Base-by-base conservation (phyloP, 2,888 invertebrate species). In the Thereva unica region DNA sequence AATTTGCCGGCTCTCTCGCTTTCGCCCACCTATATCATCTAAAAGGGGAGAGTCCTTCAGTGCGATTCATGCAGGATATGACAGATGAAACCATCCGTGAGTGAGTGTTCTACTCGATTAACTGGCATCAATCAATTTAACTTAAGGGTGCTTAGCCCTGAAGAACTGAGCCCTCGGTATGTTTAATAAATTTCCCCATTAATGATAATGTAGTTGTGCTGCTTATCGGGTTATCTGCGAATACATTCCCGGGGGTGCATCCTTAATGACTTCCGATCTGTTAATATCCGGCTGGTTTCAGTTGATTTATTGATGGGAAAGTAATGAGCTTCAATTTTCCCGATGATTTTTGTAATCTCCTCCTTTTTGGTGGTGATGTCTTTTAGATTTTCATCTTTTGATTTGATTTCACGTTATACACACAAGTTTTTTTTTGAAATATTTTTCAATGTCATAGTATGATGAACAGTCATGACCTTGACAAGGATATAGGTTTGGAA, bases 121-220 rank as follows among this genome's bases (percentile, higher is more conserved):
- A 50, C n/a, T 61, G 34, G 35, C 34, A 61, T 61, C 50, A 61
- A 59, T 59, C 59, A 59, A 37, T 7, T 50, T 7, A 50, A 40
- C n/a, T 40, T n/a, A 50, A 61, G 41, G 50, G 49, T 50, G 23
- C 41, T 61, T 41, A 55, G 40, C 55, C 41, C 41, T 55, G 23
- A 41, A 41, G 41, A 55, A 40, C 55, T 41, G 50, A 50, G 59
- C 49, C 23, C 35, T 37, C 23, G 49, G 42, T 49, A 61, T 47
- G 41, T 41, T 61, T 50, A 61, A 59, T 47, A 59, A 49, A 50
- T 50, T 61, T 37, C 49, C n/a, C 41, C 50, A 61, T 61, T 61
- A 61, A n/a, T 23, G 61, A 41, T 50, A 61, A 61, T 40, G 40
- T 50, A 23, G 50, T 34, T 50, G 8, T 10, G 49, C 37, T 23